Evolutionary conservation across 2,113 vertebrate genomes (phyloP), one percentile per base, ranked within the genome.

Genomic region (Xiphophorus couchianus): DNA sequence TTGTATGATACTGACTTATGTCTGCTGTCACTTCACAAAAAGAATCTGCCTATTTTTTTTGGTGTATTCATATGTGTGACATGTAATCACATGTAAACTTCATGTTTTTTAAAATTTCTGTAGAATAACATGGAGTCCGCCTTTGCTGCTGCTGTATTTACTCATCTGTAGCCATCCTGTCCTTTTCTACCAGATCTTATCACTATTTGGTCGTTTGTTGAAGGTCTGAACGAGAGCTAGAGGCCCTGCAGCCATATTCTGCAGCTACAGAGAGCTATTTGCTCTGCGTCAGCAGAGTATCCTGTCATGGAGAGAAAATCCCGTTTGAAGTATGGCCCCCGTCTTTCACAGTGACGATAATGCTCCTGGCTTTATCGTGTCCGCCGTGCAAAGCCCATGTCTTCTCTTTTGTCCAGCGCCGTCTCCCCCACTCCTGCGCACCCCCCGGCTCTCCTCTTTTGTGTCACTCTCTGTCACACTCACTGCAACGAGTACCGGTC

Each of bases 261-360:
- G 88, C 3, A 37, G 35, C 92, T 84, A 83, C 88, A 89, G 89
- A 92, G 91, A 91, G 91, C 89, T 91, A 91, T 93, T 92, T 92
- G 91, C 90, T 91, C 84, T 93, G 89, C 91, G 91, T 93, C 93
- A 93, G 91, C 86, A 78, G 88, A 90, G 91, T 90, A 91, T 93
- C 91, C 92, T 94, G 93, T 94, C 93, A 94, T 92, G 92, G 92
- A 92, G 92, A 90, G 94, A 92, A 95, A 95, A 95, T 95, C 94
- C 89, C 89, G 91, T 94, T 94, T 93, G 94, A 94, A 93, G 93
- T 94, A 87, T 94, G 93, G 93, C 93, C 93, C 92, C 90, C 92
- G 92, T 95, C 93, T 94, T 94, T 94, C 92, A 94, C 93, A 93
- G 89, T 91, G 88, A 89, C 87, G 91, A 93, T 94, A 93, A 94